A percentile compares a stretch with the other conserved stretches of the same genome.
These are phyloP conservation scores for Aythya fuligula DNA, from an alignment of 2,797 vertebrate genomes.

Conservation along the genomic window DNA sequence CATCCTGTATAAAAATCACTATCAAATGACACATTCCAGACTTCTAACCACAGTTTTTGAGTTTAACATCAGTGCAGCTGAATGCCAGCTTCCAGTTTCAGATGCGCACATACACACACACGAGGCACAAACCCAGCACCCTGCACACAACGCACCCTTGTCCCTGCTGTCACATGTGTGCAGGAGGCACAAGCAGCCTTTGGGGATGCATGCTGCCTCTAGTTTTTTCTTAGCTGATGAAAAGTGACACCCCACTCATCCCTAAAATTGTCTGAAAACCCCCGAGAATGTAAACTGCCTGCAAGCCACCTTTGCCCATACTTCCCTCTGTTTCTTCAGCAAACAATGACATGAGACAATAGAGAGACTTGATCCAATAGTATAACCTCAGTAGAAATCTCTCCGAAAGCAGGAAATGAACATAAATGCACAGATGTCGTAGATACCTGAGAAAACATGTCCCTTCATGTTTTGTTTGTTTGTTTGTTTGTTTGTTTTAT, in stretches of 20 bases:
- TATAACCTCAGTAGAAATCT: background rate
- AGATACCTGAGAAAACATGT: background rate
- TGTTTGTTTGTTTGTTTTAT: background rate
- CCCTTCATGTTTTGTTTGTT: background rate
- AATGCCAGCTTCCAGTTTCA: background rate
- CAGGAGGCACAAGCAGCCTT: background rate
- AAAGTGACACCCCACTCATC: background rate
- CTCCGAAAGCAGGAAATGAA: background rate
- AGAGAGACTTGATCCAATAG: background rate
- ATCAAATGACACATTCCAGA: background rate
- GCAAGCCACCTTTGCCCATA: background rate
- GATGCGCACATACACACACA: rapidly evolving
- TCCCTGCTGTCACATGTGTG: rapidly evolving
- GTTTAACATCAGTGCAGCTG: background rate
- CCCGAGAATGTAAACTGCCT: background rate
- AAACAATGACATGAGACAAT: background rate
- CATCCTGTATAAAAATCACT: background rate
- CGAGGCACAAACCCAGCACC: background rate
- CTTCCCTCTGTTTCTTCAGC: background rate
- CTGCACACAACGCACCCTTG: rapidly evolving
- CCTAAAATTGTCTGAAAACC: background rate
- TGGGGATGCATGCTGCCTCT: background rate
- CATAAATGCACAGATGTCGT: background rate
- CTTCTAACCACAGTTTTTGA: background rate
- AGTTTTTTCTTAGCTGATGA: background rate